Percentiles rank a stretch among this genome's conserved stretches.
Evolutionary conservation across 2,888 invertebrate genomes (phyloP).

Genomic region (Epicampocera succincta): DNA sequence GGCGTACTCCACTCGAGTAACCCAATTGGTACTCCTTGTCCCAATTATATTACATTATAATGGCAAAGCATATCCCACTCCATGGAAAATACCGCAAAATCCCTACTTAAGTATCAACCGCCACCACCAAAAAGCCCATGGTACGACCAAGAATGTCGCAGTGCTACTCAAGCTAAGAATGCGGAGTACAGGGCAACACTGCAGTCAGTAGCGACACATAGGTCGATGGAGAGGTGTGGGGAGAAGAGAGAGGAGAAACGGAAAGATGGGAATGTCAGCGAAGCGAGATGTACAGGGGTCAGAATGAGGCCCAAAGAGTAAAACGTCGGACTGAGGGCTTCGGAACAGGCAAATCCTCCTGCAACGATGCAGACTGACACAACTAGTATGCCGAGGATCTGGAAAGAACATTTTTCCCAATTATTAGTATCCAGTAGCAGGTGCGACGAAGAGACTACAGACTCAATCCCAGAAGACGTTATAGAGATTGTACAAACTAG

Average conservation of each 20-base stretch:
- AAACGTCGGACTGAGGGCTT: no score
- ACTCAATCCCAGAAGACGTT: neutral
- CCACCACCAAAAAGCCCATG: neutral
- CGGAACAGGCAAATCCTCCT: neutral
- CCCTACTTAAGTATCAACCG: no score
- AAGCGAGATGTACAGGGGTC: neutral
- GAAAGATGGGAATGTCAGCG: no score
- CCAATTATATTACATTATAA: neutral
- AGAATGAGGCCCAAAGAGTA: no score
- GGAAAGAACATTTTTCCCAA: no score
- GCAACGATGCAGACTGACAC: neutral
- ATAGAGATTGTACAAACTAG: no score
- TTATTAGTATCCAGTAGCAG: neutral
- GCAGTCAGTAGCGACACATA: neutral
- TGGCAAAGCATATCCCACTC: neutral
- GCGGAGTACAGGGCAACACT: neutral
- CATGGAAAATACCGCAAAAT: no score
- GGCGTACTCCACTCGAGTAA: neutral
- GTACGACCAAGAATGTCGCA: neutral
- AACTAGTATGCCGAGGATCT: no score
- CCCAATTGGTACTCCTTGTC: neutral
- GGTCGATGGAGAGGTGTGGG: neutral
- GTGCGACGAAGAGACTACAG: neutral
- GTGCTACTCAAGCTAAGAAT: neutral
- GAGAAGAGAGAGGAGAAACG: neutral